Conservation (phyloP, 92 coral and sea anemone genomes). For the Micromussa lordhowensis region DNA sequence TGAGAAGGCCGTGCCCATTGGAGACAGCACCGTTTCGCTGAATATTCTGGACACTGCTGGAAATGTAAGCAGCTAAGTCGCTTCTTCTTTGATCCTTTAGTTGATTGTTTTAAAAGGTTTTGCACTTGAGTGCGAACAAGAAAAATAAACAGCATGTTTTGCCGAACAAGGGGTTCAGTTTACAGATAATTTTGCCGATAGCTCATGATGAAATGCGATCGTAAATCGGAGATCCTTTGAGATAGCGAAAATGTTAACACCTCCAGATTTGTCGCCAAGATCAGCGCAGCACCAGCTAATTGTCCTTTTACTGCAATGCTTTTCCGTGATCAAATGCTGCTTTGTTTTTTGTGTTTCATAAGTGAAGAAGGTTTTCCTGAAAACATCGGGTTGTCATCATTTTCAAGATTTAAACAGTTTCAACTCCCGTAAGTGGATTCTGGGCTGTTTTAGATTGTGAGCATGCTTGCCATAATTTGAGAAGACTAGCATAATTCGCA, state of each 20-base stretch:
- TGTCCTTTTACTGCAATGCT: neutral
- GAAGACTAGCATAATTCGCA: no score
- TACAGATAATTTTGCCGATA: neutral
- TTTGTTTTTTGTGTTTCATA: neutral
- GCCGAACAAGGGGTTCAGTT: conserved; percentile 23
- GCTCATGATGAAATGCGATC: neutral
- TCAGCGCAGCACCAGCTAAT: neutral
- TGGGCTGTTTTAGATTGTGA: no score
- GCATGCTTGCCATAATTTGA: no score
- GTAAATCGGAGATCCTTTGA: conserved; percentile 6
- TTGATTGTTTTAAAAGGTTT: conserved; percentile 20
- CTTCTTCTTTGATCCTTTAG: conserved; percentile 30
- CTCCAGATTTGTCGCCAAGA: neutral
- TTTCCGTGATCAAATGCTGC: neutral
- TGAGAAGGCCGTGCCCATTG: conserved; percentile 82
- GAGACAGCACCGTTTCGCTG: conserved; percentile 81
- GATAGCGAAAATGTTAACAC: conserved; percentile 13
- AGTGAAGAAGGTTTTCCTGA: neutral
- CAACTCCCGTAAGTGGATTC: neutral
- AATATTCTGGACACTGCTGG: conserved; percentile 95
- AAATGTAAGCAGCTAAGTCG: conserved; percentile 72
- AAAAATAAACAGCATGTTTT: conserved; percentile 33
- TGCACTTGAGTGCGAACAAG: conserved; percentile 27
- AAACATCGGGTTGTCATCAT: neutral
- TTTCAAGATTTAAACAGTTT: neutral